Base-by-base conservation (phyloP, 2,113 vertebrate species). In the Dermatemys mawii region DNA sequence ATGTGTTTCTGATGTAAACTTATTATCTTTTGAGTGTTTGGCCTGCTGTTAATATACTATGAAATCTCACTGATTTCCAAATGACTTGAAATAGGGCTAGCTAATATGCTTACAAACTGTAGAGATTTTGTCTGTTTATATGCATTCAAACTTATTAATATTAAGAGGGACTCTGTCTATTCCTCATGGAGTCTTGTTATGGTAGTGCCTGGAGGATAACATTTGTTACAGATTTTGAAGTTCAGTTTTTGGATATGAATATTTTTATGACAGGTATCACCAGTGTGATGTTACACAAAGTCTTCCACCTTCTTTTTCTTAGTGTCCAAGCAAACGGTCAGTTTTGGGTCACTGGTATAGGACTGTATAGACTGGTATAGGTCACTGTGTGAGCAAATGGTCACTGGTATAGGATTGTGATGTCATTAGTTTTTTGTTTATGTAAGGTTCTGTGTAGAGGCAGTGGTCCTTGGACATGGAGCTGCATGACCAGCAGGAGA, bases 211-310 rank as follows among this genome's bases (percentile, higher is more conserved):
- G 27, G 79, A 44, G 11, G 60, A 48, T 44, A 57, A 38, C 9
- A 75, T 17, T 53, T 3, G 44, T 75, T 13, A 75, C 44, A 24
- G 35, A 11, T 84, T 81, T 91, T 53, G 76, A 63, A 29, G 16
- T 32, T 84, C 38, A 55, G 14, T 16, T 96, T 92, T 70, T 7
- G 81, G 91, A 75, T n/a, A 54, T 54, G 90, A 87, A 54, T 91
- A 41, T 54, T 44, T 24, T 46, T 93, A 90, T 32, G 6, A 35
- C 86, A 92, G 51, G n/a, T 5, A 50, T 94, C 96, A 89, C 86
- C 76, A 94, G 95, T 80, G 95, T 93, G 95, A 91, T 92, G 48
- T 96, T 85, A 85, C 60, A 95, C 80, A 96, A 89, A 73, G 49
- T 76, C 89, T 93, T 57, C 57, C 44, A 70, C 50, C 35, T 79